These are phyloP conservation scores for Calyptommatus sinebrachiatus DNA, from an alignment of 2,113 vertebrate genomes.

Conservation along the genomic window DNA sequence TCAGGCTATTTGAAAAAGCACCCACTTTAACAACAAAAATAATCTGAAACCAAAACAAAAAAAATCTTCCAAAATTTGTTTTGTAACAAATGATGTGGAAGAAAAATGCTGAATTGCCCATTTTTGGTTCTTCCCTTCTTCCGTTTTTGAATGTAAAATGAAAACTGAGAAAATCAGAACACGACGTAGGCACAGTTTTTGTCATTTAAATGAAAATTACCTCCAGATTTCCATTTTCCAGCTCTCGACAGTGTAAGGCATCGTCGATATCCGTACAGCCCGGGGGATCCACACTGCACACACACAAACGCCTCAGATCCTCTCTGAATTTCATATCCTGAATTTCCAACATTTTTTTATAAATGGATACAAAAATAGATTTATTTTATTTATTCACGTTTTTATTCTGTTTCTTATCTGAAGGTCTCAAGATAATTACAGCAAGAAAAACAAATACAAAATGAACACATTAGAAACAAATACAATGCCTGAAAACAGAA, in stretches of 20 bases:
- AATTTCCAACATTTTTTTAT: conserved; percentile 23
- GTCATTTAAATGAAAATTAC: conserved; percentile 52
- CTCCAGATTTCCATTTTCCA: conserved; percentile 90
- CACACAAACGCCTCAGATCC: conserved; percentile 83
- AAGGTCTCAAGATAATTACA: too few species aligned
- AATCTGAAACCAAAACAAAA: too few species aligned
- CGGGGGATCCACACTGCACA: conserved; percentile 97
- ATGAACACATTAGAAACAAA: too few species aligned
- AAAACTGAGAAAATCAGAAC: background rate
- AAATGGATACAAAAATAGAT: background rate
- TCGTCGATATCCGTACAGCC: conserved; percentile 99
- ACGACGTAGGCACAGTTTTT: background rate
- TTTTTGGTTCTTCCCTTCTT: background rate
- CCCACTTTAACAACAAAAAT: too few species aligned
- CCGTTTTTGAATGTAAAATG: background rate
- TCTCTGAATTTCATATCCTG: conserved; percentile 86
- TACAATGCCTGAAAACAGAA: too few species aligned
- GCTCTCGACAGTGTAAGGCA: conserved; percentile 86
- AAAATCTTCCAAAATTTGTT: too few species aligned
- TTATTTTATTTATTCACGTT: too few species aligned
- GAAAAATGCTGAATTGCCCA: too few species aligned
- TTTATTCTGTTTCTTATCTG: too few species aligned
- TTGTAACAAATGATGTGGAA: too few species aligned
- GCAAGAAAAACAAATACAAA: too few species aligned
- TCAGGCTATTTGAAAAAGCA: too few species aligned